A percentile compares a stretch with the other conserved stretches of the same genome.
Evolutionary conservation across 2,888 invertebrate genomes (phyloP).

Genomic region (Gymnosoma rotundatum): DNA sequence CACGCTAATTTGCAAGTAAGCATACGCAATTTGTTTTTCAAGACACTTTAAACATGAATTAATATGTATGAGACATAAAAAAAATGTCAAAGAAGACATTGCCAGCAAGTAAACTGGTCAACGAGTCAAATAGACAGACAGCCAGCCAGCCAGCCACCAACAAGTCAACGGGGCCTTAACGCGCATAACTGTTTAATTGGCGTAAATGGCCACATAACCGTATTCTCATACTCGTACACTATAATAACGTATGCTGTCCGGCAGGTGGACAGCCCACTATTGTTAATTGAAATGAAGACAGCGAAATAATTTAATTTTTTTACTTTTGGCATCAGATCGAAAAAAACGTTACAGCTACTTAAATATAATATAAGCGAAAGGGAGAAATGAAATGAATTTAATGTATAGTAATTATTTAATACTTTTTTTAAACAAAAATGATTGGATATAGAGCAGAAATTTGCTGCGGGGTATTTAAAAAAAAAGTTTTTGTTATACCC

Average conservation of each 20-base stretch:
- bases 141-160: neutral
- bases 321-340: slow-evolving; percentile 8
- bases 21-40: neutral
- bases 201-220: slow-evolving; percentile 65
- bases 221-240: slow-evolving; percentile 26
- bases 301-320: slow-evolving; percentile 5
- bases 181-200: slow-evolving; percentile 60
- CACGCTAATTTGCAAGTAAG: neutral
- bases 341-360: slow-evolving; percentile 51
- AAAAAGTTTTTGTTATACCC: too few species aligned
- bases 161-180: slow-evolving; percentile 45
- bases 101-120: slow-evolving; percentile 11
- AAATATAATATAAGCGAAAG: neutral
- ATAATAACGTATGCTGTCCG: slow-evolving; percentile 28
- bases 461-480: too few species aligned
- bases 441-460: too few species aligned
- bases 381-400: neutral
- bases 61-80: slow-evolving; percentile 38
- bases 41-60: slow-evolving; percentile 33
- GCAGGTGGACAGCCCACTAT: slow-evolving; percentile 35
- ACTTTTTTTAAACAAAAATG: neutral
- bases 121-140: slow-evolving; percentile 2
- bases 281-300: slow-evolving; percentile 61
- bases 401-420: neutral
- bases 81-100: slow-evolving; percentile 42